Evolutionary conservation across 2,113 vertebrate species (phyloP).

Genomic region (Phocoena sinus): DNA sequence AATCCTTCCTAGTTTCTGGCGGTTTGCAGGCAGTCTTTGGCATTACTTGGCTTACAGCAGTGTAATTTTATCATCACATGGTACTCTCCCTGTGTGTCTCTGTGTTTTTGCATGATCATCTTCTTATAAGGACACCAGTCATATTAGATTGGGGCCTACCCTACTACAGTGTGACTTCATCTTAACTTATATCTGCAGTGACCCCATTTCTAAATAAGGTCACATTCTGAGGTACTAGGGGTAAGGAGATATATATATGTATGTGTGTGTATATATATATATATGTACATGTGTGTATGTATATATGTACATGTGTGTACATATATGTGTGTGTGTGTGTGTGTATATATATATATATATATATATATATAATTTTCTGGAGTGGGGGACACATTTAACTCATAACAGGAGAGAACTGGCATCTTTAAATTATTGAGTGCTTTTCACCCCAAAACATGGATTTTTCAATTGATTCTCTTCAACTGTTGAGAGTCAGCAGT

Average conservation of each 20-base stretch:
- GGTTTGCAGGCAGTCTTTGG: background rate
- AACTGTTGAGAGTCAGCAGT: background rate
- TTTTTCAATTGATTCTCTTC: background rate
- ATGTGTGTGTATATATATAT: too few relatives aligned
- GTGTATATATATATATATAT: too few relatives aligned
- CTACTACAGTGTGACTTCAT: background rate
- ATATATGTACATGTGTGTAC: too few relatives aligned
- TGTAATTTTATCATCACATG: background rate
- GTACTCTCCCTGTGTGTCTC: background rate
- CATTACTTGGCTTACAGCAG: background rate
- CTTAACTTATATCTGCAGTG: background rate
- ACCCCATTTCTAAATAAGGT: background rate
- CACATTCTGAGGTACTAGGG: background rate
- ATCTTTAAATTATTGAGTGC: background rate
- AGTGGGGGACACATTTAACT: background rate
- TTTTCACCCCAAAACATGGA: background rate
- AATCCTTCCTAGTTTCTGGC: background rate
- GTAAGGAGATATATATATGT: too few relatives aligned
- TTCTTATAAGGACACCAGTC: background rate
- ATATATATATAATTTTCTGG: background rate
- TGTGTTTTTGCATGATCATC: background rate
- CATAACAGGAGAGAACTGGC: background rate
- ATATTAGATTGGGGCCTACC: background rate
- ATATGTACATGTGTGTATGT: too few relatives aligned
- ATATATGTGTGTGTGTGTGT: too few relatives aligned